phyloP scores from a whole-genome alignment of 2,113 vertebrate genomes.

The Lasiurus cinereus region DNA sequence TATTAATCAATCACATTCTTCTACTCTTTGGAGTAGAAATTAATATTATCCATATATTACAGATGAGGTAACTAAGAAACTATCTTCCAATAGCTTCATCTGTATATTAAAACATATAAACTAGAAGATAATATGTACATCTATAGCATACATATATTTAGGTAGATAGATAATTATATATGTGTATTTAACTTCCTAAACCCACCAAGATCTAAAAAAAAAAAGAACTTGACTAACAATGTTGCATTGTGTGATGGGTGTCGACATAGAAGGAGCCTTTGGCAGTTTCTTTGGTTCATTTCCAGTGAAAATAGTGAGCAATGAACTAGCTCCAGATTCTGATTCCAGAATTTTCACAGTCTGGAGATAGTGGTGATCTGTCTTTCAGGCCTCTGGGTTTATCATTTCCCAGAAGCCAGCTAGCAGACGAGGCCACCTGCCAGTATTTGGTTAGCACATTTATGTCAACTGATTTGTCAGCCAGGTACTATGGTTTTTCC shows the following conservation, averaged over 20 bases:
- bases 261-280: slow-evolving; percentile 12
- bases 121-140: not conserved
- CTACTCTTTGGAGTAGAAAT: not conserved
- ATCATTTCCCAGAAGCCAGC: slow-evolving; percentile 74
- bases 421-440: slow-evolving; percentile 67
- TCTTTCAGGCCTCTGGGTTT: slow-evolving; percentile 61
- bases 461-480: slow-evolving; percentile 62
- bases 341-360: slow-evolving; percentile 63
- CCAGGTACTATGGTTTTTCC: slow-evolving; percentile 67
- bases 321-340: slow-evolving; percentile 68
- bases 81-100: not conserved
- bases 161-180: not conserved
- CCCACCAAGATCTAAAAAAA: slow-evolving; percentile 53
- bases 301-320: slow-evolving; percentile 75
- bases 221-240: not conserved
- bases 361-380: slow-evolving; percentile 65
- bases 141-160: not conserved
- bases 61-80: slow-evolving; percentile 34
- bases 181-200: not conserved
- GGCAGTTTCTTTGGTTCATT: slow-evolving; percentile 65
- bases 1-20: not conserved
- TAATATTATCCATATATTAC: not conserved
- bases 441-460: slow-evolving; percentile 69
- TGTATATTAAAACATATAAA: not conserved
- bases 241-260: not conserved